These are phyloP conservation scores for Arothron firmamentum DNA, from an alignment of 2,113 vertebrate genomes.

Conservation along the genomic window DNA sequence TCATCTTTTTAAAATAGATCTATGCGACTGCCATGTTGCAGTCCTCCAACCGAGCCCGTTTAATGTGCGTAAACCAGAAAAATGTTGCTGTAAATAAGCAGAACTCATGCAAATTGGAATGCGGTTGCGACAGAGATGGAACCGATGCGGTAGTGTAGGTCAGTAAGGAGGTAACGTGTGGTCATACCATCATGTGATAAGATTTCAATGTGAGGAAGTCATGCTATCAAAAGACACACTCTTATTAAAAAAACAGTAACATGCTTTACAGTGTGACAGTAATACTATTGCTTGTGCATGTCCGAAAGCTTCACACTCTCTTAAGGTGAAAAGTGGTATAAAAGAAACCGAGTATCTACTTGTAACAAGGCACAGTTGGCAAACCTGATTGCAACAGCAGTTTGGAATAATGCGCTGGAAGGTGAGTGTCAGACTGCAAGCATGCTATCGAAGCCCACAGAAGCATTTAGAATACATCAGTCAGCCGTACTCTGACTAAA, in stretches of 20 bases:
- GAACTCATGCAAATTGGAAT: slow-evolving; percentile 11
- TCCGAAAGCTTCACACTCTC: slow-evolving; percentile 50
- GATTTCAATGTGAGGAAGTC: slow-evolving; percentile 34
- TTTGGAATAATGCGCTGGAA: slow-evolving; percentile 45
- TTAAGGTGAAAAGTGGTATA: slow-evolving; percentile 23
- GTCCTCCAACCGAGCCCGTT: background rate
- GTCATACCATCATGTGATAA: slow-evolving; percentile 17
- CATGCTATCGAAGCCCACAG: slow-evolving; percentile 36
- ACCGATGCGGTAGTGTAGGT: slow-evolving; percentile 16
- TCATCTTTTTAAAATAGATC: background rate
- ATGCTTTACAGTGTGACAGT: slow-evolving; percentile 40
- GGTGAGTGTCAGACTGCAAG: slow-evolving; percentile 31
- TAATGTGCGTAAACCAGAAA: background rate
- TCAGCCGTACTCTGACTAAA: slow-evolving; percentile 3
- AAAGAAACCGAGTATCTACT: slow-evolving; percentile 44
- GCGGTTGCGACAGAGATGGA: slow-evolving; percentile 5
- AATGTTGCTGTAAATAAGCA: background rate
- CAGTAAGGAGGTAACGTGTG: slow-evolving; percentile 3
- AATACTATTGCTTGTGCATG: slow-evolving; percentile 59
- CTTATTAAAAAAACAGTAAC: slow-evolving; percentile 34
- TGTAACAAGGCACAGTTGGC: slow-evolving; percentile 70
- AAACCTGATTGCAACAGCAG: slow-evolving; percentile 62
- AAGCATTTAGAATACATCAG: slow-evolving; percentile 5
- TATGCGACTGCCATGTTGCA: background rate
- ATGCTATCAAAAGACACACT: slow-evolving; percentile 37